phyloP scores from a whole-genome alignment of 2,888 invertebrate genomes.

The Meganola albula region DNA sequence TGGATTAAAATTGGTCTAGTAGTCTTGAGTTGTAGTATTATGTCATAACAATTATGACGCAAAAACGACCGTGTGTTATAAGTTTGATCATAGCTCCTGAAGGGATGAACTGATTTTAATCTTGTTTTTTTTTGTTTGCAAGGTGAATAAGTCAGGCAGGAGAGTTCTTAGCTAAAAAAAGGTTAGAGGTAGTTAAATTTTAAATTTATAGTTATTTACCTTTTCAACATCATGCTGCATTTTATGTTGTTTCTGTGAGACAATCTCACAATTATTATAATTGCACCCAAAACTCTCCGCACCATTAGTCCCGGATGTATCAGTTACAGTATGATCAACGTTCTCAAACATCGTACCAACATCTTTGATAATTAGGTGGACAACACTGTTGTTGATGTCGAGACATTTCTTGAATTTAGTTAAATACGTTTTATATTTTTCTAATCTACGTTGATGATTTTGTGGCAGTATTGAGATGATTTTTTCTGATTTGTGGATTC shows the following conservation, averaged over 20 bases:
- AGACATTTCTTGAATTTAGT: slow-evolving; percentile 86
- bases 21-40: too few species aligned
- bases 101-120: too few species aligned
- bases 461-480: slow-evolving; percentile 84
- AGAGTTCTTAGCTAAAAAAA: too few species aligned
- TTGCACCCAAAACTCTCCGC: slow-evolving; percentile 58
- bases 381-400: slow-evolving; percentile 82
- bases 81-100: too few species aligned
- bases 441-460: slow-evolving; percentile 85
- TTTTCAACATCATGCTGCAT: slow-evolving; percentile 73
- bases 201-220: too few species aligned
- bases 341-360: slow-evolving; percentile 92
- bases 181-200: too few species aligned
- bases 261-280: slow-evolving; percentile 60
- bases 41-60: too few species aligned
- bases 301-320: slow-evolving; percentile 44
- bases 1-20: too few species aligned
- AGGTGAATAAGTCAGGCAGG: too few species aligned
- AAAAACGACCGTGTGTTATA: too few species aligned
- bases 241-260: slow-evolving; percentile 61
- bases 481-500: slow-evolving; percentile 86
- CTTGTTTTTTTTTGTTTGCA: too few species aligned
- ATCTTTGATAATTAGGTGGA: slow-evolving; percentile 85
- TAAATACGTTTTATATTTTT: slow-evolving; percentile 86
- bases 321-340: slow-evolving; percentile 60